Evolutionary conservation across 2,113 vertebrate genomes (phyloP).

Genomic region (Apistogramma diplotaenia): DNA sequence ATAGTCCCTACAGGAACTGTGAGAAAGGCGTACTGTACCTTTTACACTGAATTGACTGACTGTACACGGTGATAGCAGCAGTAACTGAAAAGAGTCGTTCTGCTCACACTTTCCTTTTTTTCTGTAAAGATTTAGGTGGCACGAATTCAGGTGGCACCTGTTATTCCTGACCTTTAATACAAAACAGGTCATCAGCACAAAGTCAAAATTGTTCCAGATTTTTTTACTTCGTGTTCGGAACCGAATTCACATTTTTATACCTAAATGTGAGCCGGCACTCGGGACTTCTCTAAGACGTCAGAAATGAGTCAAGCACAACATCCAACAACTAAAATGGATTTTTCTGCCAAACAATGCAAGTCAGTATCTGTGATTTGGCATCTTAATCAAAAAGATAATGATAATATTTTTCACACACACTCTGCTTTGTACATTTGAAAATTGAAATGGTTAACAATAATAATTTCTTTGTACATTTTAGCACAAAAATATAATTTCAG

Average conservation of each 20-base stretch:
- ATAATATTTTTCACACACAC: no score
- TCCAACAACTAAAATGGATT: no score
- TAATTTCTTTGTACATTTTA: background rate
- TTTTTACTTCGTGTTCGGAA: no score
- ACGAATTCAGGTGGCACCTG: background rate
- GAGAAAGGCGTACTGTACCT: background rate
- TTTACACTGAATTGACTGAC: background rate
- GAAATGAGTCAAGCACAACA: no score
- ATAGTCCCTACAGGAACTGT: background rate
- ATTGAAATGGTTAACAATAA: background rate
- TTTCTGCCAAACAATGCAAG: no score
- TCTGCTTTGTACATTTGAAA: background rate
- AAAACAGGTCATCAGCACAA: background rate
- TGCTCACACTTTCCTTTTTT: background rate
- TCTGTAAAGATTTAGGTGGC: background rate
- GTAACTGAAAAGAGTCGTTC: background rate
- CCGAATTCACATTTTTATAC: no score
- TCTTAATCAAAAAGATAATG: no score
- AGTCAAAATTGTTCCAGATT: no score
- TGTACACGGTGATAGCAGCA: background rate
- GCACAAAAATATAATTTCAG: background rate
- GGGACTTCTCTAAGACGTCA: no score
- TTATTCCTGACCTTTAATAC: background rate
- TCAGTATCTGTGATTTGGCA: no score
- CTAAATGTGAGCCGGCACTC: no score